phyloP scores from a whole-genome alignment of 53 echinoderm and acorn worm species.

The Holothuria leucospilota region DNA sequence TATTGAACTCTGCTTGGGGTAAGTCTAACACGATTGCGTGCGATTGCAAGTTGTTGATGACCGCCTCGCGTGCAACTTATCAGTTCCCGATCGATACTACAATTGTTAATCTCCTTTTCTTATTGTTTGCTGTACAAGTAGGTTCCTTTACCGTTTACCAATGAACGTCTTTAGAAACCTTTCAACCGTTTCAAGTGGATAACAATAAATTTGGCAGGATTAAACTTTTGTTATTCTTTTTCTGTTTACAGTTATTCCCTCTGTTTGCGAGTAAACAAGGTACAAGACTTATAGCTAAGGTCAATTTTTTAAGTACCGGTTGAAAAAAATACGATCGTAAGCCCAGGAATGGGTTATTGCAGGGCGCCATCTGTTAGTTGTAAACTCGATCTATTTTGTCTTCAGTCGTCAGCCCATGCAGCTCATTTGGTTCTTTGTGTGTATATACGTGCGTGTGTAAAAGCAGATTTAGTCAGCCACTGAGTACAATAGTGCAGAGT shows the following conservation, averaged over 20 bases:
- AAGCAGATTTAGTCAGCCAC: no score
- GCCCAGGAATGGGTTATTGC: no score
- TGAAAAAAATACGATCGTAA: no score
- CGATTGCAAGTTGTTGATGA: constrained; percentile 20
- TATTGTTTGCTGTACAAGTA: constrained; percentile 23
- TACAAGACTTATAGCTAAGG: no score
- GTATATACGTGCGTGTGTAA: no score
- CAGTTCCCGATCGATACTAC: constrained; percentile 28
- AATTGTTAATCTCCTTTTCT: constrained; percentile 38
- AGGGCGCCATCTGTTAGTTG: no score
- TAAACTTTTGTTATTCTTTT: constrained; percentile 36
- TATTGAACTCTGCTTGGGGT: constrained; percentile 1
- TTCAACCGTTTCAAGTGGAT: constrained; percentile 35
- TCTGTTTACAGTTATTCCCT: constrained; percentile 32
- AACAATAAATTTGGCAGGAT: constrained; percentile 21
- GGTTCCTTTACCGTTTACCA: neutral
- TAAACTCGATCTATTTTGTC: no score
- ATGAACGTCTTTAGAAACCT: constrained; percentile 19
- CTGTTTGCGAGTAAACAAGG: constrained; percentile 42
- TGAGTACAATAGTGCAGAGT: no score
- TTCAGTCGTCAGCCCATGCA: no score
- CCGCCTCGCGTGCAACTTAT: constrained; percentile 38
- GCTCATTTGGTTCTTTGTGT: no score
- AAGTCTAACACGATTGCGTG: constrained; percentile 42
- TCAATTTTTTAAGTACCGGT: no score